Evolutionary conservation across 1,140 invertebrate species (phyloP).

Genomic region (Ceratitis capitata): DNA sequence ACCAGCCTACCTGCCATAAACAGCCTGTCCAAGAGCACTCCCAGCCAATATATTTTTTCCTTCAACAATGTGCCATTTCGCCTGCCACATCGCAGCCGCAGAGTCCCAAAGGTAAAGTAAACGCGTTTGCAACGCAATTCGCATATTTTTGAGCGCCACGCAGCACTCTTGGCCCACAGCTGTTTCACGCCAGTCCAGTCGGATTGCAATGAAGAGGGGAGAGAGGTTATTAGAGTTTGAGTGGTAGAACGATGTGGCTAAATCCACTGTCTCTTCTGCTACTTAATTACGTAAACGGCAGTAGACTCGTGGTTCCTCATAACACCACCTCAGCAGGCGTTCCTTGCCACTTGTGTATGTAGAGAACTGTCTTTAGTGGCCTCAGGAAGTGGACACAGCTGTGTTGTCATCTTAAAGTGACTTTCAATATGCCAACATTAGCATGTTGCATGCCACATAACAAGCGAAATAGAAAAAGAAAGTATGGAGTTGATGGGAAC

Average conservation of each 20-base stretch:
- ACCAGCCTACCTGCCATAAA: not conserved
- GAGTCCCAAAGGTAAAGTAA: slow-evolving; percentile 20
- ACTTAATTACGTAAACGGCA: not conserved
- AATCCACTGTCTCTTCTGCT: not conserved
- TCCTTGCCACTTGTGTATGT: not conserved
- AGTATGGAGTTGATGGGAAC: too few species aligned
- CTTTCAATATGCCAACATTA: slow-evolving; percentile 44
- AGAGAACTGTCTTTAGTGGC: not conserved
- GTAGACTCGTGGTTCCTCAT: not conserved
- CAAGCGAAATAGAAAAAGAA: not conserved
- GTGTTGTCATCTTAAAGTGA: slow-evolving; percentile 42
- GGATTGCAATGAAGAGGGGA: not conserved
- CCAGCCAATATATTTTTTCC: not conserved
- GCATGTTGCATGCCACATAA: not conserved
- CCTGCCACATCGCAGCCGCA: slow-evolving; percentile 19
- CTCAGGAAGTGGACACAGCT: slow-evolving; percentile 22
- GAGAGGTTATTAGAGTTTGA: too few species aligned
- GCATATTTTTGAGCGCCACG: not conserved
- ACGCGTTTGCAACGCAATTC: slow-evolving; percentile 30
- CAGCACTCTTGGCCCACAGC: too few species aligned
- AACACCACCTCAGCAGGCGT: not conserved
- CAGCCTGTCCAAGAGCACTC: not conserved
- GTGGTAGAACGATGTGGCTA: not conserved
- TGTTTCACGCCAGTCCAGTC: not conserved
- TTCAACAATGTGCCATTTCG: too few species aligned